Evolutionary conservation across 2,113 vertebrate genomes (phyloP), one percentile per base, ranked within the genome.

Genomic region (Fregetta grallaria): DNA sequence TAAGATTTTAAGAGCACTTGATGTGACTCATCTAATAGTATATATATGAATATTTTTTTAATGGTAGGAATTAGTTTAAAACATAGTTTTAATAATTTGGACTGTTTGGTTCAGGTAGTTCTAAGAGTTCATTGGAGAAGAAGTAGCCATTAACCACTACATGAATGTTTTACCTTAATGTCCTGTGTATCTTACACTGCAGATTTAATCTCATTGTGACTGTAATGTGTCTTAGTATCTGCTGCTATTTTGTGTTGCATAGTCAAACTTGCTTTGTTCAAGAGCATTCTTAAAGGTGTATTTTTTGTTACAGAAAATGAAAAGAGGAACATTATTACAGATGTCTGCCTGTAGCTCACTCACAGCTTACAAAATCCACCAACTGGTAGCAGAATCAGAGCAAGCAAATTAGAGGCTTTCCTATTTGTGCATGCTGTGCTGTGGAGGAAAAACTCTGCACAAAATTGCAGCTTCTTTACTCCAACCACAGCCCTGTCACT

Each of bases 41-140:
- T 96, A 94, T 93, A 95, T 96, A 90, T 87, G 70, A 95, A 88
- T 95, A 93, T 95, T 97, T 97, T 97, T 96, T 96, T 97, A 95
- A 95, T 47, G 59, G 84, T 97, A 95, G 94, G 83, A 86, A 36
- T 93, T 91, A 80, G 90, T 90, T 96, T 88, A 83, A 93, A 72
- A 88, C 63, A 82, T 77, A 96, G 88, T 67, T 95, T 93, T 86
- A 95, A 95, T 92, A 88, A 92, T 95, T 95, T 82, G 74, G 59
- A 58, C 89, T 94, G 34, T 96, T 94, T 53, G n/a, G 45, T 92
- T 95, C 68, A 49, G 83, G 65, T 95, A 90, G 88, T 65, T 88
- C 9, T 92, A 92, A 63, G 58, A 72, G 71, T 59, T 88, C 21
- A 61, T 77, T 26, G 20, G 84, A 95, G 62, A 93, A 94, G 75